These are phyloP conservation scores for Trissolcus japonicus DNA, from an alignment of 2,888 invertebrate genomes.

Conservation along the genomic window DNA sequence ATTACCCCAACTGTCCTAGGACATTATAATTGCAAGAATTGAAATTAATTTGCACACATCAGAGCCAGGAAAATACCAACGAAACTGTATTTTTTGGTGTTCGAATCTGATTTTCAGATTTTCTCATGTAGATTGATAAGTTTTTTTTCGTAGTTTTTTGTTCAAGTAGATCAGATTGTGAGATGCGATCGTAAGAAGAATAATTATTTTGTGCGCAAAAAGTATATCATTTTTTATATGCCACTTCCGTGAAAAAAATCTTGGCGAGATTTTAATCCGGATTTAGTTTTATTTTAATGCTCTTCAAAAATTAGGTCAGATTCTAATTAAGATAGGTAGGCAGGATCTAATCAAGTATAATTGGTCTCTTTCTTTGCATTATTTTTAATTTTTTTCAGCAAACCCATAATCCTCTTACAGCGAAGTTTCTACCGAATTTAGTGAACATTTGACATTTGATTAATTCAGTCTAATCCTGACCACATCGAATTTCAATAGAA, in stretches of 20 bases:
- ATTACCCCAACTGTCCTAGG: too few relatives aligned
- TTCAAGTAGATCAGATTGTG: too few relatives aligned
- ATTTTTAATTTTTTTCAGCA: not conserved
- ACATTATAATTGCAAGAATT: too few relatives aligned
- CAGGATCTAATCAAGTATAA: constrained; percentile 1
- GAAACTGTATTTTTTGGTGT: too few relatives aligned
- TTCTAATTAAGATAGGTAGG: constrained; percentile 6
- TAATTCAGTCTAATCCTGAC: not conserved
- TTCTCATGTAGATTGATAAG: too few relatives aligned
- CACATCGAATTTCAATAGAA: constrained; percentile 1
- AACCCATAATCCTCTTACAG: constrained; percentile 3
- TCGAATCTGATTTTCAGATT: too few relatives aligned
- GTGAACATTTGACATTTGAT: constrained; percentile 4
- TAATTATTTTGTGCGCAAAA: too few relatives aligned
- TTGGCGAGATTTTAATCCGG: constrained; percentile 5
- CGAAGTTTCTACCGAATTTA: constrained; percentile 1
- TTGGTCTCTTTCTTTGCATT: constrained; percentile 1
- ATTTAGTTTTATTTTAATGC: constrained; percentile 4
- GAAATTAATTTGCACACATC: too few relatives aligned
- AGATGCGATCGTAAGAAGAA: too few relatives aligned
- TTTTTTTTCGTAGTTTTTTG: too few relatives aligned
- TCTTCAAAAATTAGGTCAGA: constrained; percentile 11
- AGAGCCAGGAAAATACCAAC: too few relatives aligned
- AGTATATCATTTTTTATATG: too few relatives aligned
- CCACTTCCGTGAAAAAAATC: not conserved